Base-by-base conservation (phyloP, 2,888 invertebrate species). In the Busseola fusca region DNA sequence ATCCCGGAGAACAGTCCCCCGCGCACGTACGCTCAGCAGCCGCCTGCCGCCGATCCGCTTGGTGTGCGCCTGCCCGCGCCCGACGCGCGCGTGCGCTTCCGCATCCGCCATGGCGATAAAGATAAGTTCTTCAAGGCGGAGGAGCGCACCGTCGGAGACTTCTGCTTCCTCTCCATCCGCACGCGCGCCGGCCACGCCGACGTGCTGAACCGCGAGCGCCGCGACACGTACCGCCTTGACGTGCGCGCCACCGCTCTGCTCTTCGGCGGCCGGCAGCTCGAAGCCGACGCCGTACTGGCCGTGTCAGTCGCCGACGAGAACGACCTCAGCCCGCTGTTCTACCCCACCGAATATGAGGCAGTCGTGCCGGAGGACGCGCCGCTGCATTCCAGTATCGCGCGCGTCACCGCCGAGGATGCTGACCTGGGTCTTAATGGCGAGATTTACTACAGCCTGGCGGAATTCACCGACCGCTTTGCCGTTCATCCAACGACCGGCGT, bases 351-450 rank as follows among this genome's bases (percentile, higher is more conserved):
- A 83, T 99, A 99, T 93, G 97, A 97, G 88, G 97, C 97, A 62
- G 97, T 97, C n/a, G 97, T 99, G 57, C 97, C 97, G 34, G 99
- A 99, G 93, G 99, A 99, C 91, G 97, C 97, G 74, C 97, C 98
- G 18, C 94, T 98, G 72, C 98, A 99, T 93, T 96, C 97, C 70
- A 98, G 97, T 91, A 96, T 99, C 73, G 93, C 97, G 52, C 97
- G 96, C 88, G 98, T 98, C 65, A 96, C 97, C 50, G 99, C 99
- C 0, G 99, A 98, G 88, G 99, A 99, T 94, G 99, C 99, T 6
- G 99, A 99, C 92, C 96, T 98, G 50, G 99, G 99, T 4, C 96
- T 98, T 86, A 99, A 99, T 92, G 99, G 99, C 1, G 99, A 99
- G 95, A 98, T 99, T 86, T 99, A 99, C 94, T 99, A 99, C 94